Base-by-base conservation (phyloP, 2,797 vertebrate genomes). In the Phoxinus dragarum region DNA sequence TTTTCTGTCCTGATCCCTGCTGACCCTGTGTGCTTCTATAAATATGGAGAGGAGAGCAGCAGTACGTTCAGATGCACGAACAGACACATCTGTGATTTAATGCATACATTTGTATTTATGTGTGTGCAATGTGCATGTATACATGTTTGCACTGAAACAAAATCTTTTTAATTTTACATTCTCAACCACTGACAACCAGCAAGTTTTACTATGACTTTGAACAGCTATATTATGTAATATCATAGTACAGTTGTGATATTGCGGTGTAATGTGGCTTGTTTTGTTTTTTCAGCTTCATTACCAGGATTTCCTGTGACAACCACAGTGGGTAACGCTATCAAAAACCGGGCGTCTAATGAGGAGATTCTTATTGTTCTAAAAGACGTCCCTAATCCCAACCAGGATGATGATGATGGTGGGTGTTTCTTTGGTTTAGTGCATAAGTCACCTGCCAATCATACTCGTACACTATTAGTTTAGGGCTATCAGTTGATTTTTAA, bases 321-420 rank as follows among this genome's bases (percentile, higher is more conserved):
- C 74, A 96, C 95, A 23, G 94, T 99, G 54, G 93, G 93, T 75
- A 97, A 97, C 34, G 96, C 97, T 84, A 98, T 99, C 93, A 99
- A 99, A 95, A 99, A 97, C 92, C 96, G 98, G 87, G 97, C 97
- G 11, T 93, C 96, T 89, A 99, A 97, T 34, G 97, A 98, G 27
- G 98, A 99, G 94, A 98, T 99, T 92, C 94, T 99, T 87, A 92
- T 94, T 81, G 93, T 97, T 92, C 95, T 99, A 82, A 99, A 98
- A 93, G 98, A 99, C 4, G 96, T 99, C 68, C 97, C 97, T 86
- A 99, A 99, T 94, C 98, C 97, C 72, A 99, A 99, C 92, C 97
- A 99, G 91, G 98, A 99, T 52, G 97, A 99, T 1, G 98, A 99
- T 8, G 97, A 98, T 4, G 98, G 97, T 98, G 89, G 89, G 92